Base-by-base conservation (phyloP, 2,113 vertebrate genomes). In the Danio rerio region DNA sequence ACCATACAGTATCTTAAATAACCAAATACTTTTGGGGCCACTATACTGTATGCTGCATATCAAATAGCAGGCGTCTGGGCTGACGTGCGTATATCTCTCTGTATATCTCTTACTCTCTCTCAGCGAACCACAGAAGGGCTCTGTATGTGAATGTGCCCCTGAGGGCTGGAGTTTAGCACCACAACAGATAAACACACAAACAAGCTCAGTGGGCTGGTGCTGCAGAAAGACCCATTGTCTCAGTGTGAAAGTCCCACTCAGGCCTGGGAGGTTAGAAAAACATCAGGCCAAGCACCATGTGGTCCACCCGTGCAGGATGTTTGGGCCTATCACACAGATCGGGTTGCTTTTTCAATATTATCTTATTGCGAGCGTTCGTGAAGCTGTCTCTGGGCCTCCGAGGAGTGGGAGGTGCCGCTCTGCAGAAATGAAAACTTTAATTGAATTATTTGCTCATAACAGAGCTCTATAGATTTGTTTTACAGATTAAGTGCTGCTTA, bases 331-430 rank as follows among this genome's bases (percentile, higher is more conserved):
- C 49, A 58, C 45, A 15, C 56, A 72, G 78, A 86, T 87, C 81
- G 52, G 70, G 82, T 87, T 88, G 69, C 85, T 88, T 68, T 82
- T 61, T 75, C 80, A 88, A 85, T 87, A 87, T 87, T 86, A 81
- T 77, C 21, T 61, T 59, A 66, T 81, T 82, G 71, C 82, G 31
- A 62, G 78, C 56, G 75, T 74, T 45, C 68, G 20, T 53, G 55
- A 80, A 81, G 18, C n/a, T 74, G 62, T 84, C 72, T 43, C 10
- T 55, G 80, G 56, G 58, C 53, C 76, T 78, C 21, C 59, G 77
- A n/a, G 20, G 77, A 72, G 50, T 58, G 65, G 31, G 71, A 61
- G 71, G 80, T 71, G 56, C 16, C 55, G 31, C 52, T 50, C 49
- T 49, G 70, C 77, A 81, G 63, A 72, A 75, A 83, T 83, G 43